Conservation (phyloP, 2,113 vertebrate genomes). For the Potamarius usumacintae region DNA sequence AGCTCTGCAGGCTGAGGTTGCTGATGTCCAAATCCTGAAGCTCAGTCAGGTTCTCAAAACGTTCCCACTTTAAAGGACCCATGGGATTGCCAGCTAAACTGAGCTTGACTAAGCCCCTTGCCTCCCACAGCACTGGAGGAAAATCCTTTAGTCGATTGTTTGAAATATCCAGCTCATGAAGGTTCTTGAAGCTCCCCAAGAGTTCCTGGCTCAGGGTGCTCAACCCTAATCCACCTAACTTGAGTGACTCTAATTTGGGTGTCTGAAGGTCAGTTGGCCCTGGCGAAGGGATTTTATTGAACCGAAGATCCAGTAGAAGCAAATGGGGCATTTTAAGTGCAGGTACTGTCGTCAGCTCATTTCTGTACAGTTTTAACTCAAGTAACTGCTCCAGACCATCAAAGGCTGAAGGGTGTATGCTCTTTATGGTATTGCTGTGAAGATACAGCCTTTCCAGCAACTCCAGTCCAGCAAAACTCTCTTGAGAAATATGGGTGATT, state of each 20-base stretch:
- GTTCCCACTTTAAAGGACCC: slow-evolving; percentile 76
- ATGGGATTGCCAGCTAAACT: slow-evolving; percentile 86
- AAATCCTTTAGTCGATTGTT: slow-evolving; percentile 81
- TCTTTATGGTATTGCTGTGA: slow-evolving; percentile 82
- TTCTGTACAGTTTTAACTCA: slow-evolving; percentile 92
- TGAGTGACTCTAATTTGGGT: slow-evolving; percentile 84
- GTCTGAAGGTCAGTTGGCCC: slow-evolving; percentile 74
- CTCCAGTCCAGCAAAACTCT: slow-evolving; percentile 84
- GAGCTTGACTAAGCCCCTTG: slow-evolving; percentile 79
- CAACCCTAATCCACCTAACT: slow-evolving; percentile 83
- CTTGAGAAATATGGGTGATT: slow-evolving; percentile 84
- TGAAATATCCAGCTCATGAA: slow-evolving; percentile 89
- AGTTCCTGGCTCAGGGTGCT: slow-evolving; percentile 77
- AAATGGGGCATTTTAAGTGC: slow-evolving; percentile 80
- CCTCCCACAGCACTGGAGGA: slow-evolving; percentile 72
- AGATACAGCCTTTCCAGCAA: slow-evolving; percentile 91
- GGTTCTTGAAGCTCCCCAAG: slow-evolving; percentile 79
- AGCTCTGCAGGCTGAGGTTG: slow-evolving; percentile 83
- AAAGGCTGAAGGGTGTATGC: slow-evolving; percentile 85
- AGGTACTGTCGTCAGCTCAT: slow-evolving; percentile 79
- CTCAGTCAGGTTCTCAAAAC: slow-evolving; percentile 76
- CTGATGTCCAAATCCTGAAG: slow-evolving; percentile 91
- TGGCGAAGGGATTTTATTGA: slow-evolving; percentile 77
- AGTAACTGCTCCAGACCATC: slow-evolving; percentile 80
- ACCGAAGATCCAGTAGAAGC: slow-evolving; percentile 89